A percentile compares a stretch with the other conserved stretches of the same genome.
These are phyloP conservation scores for Scaptomyza reducta DNA, from an alignment of 2,888 invertebrate species.

Conservation along the genomic window DNA sequence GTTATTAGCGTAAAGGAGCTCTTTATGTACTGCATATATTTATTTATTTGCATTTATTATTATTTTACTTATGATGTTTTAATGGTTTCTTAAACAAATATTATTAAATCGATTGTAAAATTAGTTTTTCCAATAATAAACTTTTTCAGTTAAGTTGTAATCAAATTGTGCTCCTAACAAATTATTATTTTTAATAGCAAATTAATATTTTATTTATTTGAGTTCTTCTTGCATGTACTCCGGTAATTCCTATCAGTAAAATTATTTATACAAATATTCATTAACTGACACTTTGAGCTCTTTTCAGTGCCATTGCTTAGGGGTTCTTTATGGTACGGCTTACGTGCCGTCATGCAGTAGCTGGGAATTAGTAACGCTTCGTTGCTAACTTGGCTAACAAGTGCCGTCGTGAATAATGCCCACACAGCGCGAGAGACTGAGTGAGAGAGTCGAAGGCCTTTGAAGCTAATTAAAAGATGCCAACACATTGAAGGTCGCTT, in stretches of 20 bases:
- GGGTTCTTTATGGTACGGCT: slow-evolving; percentile 1
- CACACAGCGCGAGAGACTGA: neutral
- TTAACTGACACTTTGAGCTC: neutral
- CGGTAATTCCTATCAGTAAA: neutral
- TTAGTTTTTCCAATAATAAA: no score
- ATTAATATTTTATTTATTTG: no score
- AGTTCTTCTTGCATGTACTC: no score
- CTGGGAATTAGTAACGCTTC: slow-evolving; percentile 55
- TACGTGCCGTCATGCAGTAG: slow-evolving; percentile 73
- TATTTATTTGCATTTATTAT: no score
- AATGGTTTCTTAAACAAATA: no score
- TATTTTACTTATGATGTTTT: no score
- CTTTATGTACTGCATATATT: no score
- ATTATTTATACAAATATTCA: slow-evolving; percentile 2
- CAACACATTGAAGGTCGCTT: slow-evolving; percentile 28
- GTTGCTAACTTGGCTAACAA: slow-evolving; percentile 39
- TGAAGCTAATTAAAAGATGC: slow-evolving; percentile 38
- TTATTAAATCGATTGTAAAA: no score
- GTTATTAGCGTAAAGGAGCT: no score
- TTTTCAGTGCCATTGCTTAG: slow-evolving; percentile 6
- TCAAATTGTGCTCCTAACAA: no score
- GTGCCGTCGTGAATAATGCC: slow-evolving; percentile 45
- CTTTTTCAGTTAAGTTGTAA: no score
- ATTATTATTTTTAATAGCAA: no score
- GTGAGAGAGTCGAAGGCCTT: slow-evolving; percentile 20